Conservation (phyloP, 2,797 vertebrate species). For the Esox masquinongy region DNA sequence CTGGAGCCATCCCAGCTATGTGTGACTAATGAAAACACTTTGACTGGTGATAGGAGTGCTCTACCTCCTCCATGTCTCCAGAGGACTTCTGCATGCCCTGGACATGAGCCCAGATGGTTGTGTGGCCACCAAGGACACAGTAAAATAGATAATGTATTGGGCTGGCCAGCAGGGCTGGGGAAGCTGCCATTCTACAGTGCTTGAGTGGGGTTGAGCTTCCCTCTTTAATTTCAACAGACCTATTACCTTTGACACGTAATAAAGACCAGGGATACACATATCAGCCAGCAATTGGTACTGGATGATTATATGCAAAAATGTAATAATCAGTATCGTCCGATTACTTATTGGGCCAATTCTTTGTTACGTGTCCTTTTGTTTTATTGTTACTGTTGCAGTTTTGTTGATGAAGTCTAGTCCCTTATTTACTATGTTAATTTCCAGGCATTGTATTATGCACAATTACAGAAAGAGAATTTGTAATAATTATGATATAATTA, state of each 20-base stretch:
- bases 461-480: too few relatives aligned
- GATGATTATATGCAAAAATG: too few relatives aligned
- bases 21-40: constrained; percentile 56
- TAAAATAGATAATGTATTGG: neutral
- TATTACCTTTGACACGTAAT: neutral
- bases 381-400: too few relatives aligned
- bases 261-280: too few relatives aligned
- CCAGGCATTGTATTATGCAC: too few relatives aligned
- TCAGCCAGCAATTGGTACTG: too few relatives aligned
- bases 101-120: neutral
- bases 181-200: neutral
- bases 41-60: constrained; percentile 31
- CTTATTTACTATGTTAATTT: too few relatives aligned
- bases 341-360: too few relatives aligned
- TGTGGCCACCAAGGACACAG: neutral
- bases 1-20: constrained; percentile 43
- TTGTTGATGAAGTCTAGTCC: too few relatives aligned
- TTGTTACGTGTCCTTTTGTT: too few relatives aligned
- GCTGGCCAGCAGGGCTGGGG: neutral
- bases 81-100: neutral
- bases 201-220: neutral
- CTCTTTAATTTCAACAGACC: neutral
- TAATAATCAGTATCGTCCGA: too few relatives aligned
- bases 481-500: too few relatives aligned
- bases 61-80: neutral